Conservation (phyloP, 2,113 vertebrate genomes). For the Tyto alba region DNA sequence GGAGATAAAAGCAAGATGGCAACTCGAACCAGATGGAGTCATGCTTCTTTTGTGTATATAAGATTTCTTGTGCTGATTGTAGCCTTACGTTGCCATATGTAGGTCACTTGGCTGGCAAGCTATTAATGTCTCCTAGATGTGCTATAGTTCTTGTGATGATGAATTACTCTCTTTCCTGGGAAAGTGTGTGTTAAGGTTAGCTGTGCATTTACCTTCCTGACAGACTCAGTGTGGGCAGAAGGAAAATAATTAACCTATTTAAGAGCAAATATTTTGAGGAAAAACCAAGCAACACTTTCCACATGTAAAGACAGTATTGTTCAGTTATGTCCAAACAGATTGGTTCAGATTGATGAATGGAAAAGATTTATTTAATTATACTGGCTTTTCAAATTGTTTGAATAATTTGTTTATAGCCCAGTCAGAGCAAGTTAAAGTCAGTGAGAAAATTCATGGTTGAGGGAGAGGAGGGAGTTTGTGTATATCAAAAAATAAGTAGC, state of each 20-base stretch:
- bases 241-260: constrained; percentile 53
- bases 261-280: constrained; percentile 35
- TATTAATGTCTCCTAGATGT: not conserved
- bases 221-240: not conserved
- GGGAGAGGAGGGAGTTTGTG: not conserved
- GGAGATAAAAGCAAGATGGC: not conserved
- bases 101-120: not conserved
- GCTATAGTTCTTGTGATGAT: not conserved
- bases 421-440: not conserved
- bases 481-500: not conserved
- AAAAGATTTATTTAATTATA: constrained; percentile 5
- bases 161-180: constrained; percentile 11
- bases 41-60: not conserved
- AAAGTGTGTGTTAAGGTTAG: not conserved
- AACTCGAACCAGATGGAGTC: not conserved
- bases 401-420: not conserved
- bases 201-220: not conserved
- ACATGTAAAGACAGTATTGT: not conserved
- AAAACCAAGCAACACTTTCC: not conserved
- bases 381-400: not conserved
- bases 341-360: not conserved
- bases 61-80: not conserved
- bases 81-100: not conserved
- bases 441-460: not conserved
- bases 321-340: not conserved